Percentiles rank a stretch among this genome's conserved stretches.
Conservation (phyloP, 2,797 vertebrate genomes). For the Sebastes matsubarae region DNA sequence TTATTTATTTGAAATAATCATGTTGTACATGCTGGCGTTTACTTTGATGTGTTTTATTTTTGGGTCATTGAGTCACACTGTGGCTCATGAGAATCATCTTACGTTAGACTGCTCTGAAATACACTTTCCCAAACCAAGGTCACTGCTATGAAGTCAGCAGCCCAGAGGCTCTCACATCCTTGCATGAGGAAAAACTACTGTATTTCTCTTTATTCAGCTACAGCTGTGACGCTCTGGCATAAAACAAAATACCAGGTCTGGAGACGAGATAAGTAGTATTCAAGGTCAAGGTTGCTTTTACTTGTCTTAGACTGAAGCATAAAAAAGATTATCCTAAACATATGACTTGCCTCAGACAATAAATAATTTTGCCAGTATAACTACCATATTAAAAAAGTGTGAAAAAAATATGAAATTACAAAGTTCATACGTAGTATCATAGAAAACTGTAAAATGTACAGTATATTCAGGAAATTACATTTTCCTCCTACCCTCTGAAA, state of each 20-base stretch:
- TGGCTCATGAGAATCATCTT: slow-evolving; percentile 39
- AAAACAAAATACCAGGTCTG: neutral
- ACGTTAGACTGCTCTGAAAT: slow-evolving; percentile 30
- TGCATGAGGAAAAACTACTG: neutral
- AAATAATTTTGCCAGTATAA: neutral
- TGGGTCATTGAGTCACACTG: slow-evolving; percentile 47
- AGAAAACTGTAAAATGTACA: neutral
- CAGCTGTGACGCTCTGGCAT: neutral
- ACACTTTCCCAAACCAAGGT: slow-evolving; percentile 47
- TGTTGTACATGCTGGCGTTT: neutral
- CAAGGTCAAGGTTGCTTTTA: neutral
- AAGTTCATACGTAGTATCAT: neutral
- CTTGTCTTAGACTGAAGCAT: neutral
- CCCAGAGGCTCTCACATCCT: slow-evolving; percentile 17
- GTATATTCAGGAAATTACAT: too few species aligned
- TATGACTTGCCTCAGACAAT: neutral
- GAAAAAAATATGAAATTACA: neutral
- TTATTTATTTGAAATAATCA: too few species aligned
- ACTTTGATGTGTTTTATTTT: slow-evolving; percentile 22
- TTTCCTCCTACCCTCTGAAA: too few species aligned
- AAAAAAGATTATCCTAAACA: neutral
- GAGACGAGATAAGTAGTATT: neutral
- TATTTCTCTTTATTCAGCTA: neutral
- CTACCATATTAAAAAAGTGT: too few species aligned
- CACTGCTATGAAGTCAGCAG: slow-evolving; percentile 5